phyloP scores from a whole-genome alignment of 2,888 invertebrate genomes.

The Lasioglossum figueresi region DNA sequence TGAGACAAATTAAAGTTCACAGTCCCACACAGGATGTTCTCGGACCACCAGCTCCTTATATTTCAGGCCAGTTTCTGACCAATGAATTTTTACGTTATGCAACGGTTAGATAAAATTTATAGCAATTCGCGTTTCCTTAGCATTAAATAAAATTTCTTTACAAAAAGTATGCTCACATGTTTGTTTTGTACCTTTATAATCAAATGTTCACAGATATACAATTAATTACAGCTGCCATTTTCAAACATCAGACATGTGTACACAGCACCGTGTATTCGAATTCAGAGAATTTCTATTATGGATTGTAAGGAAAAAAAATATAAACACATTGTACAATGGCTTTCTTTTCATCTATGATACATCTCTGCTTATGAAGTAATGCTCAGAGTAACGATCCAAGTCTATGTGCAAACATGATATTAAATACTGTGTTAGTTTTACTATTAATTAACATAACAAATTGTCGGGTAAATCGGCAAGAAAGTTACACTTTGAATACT shows the following conservation, averaged over 20 bases:
- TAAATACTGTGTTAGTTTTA: slow-evolving; percentile 34
- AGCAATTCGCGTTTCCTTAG: background rate
- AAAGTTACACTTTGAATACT: slow-evolving; percentile 39
- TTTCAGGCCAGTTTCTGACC: slow-evolving; percentile 91
- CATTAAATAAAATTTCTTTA: slow-evolving; percentile 6
- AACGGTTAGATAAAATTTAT: slow-evolving; percentile 88
- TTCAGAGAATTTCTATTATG: slow-evolving; percentile 15
- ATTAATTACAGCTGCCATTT: background rate
- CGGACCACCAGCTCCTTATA: slow-evolving; percentile 88
- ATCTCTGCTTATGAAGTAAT: slow-evolving; percentile 14
- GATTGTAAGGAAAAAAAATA: slow-evolving; percentile 51
- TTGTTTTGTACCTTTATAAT: slow-evolving; percentile 7
- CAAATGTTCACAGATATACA: background rate
- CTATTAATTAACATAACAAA: slow-evolving; percentile 43
- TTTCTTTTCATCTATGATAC: background rate
- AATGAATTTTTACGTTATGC: slow-evolving; percentile 93
- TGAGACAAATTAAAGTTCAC: slow-evolving; percentile 98
- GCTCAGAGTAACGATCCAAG: background rate
- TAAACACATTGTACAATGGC: slow-evolving; percentile 49
- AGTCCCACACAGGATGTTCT: slow-evolving; percentile 90
- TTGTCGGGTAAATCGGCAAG: slow-evolving; percentile 5
- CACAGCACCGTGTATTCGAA: background rate
- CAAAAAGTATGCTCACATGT: background rate
- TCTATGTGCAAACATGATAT: slow-evolving; percentile 40
- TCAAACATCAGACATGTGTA: background rate